Base-by-base conservation (phyloP, 2,888 invertebrate genomes). In the Amiota minor region DNA sequence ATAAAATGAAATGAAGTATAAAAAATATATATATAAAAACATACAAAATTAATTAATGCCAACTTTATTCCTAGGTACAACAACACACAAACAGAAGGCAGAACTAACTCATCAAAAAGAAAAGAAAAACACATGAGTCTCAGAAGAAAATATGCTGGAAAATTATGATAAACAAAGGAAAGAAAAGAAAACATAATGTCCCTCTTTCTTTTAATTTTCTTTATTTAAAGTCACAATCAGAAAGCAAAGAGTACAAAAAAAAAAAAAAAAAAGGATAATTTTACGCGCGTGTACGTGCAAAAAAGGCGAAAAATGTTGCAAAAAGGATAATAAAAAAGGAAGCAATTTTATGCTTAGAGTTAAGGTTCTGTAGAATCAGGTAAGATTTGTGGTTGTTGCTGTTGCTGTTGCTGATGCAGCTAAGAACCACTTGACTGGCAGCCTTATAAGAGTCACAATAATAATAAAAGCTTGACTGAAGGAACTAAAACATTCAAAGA, bases 121-220 rank as follows among this genome's bases (percentile, higher is more conserved):
- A 35, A 72, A 18, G 62, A 50, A 59, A 70, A 53, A 73, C 70
- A 46, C 56, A 69, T 72, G 74, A 76, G 71, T 75, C 72, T 73
- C 76, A 71, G 76, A 72, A 68, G 65, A 76, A 72, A 72, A 76
- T 70, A 77, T 70, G 72, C 45, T 62, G 68, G 70, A 74, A 70
- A 71, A 47, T 35, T 35, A 35, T 67, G 46, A 67, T 74, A 75
- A 75, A 55, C 72, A 72, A 71, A 72, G 73, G 23, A 71, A 71
- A 20, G n/a, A 46, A n/a, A 6, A 59, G 9, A 47, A 49, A 61
- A 61, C 11, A 71, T 35, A 35, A 35, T 35, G 35, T 35, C n/a
- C n/a, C n/a, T 35, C 35, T 35, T 35, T 35, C 35, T 35, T 35
- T 35, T 35, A 35, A 35, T 35, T 35, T 35, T 35, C 35, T 35